A percentile compares a stretch with the other conserved stretches of the same genome.
Evolutionary conservation across 2,113 vertebrate genomes (phyloP).

Genomic region (Egretta garzetta): DNA sequence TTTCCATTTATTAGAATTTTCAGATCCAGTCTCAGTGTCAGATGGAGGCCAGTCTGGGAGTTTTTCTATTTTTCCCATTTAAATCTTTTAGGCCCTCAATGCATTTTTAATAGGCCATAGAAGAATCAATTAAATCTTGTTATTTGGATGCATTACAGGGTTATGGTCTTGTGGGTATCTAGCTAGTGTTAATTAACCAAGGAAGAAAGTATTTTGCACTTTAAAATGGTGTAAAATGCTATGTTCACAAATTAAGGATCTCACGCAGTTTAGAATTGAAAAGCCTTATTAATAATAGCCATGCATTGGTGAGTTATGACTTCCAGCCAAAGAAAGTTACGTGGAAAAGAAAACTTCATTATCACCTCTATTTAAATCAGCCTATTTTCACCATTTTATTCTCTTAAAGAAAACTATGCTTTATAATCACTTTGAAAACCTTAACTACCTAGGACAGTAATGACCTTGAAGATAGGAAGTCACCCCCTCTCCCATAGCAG

Average conservation of each 20-base stretch:
- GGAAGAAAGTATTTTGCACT: neutral
- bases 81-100: constrained; percentile 55
- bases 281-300: neutral
- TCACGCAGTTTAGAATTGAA: neutral
- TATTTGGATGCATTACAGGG: constrained; percentile 48
- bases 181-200: constrained; percentile 49
- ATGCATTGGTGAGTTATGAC: neutral
- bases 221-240: constrained; percentile 32
- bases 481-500: neutral
- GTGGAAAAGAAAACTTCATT: neutral
- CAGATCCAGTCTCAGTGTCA: neutral
- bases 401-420: neutral
- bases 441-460: neutral
- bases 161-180: constrained; percentile 39
- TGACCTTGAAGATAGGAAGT: neutral
- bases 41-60: constrained; percentile 3
- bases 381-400: neutral
- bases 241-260: neutral
- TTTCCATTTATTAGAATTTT: constrained; percentile 35
- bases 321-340: neutral
- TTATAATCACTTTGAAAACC: neutral
- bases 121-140: constrained; percentile 64
- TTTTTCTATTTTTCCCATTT: constrained; percentile 38
- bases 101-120: constrained; percentile 57
- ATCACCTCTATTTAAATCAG: constrained; percentile 14